Percentiles rank a stretch among this genome's conserved stretches.
Evolutionary conservation across 2,888 invertebrate genomes (phyloP).

Genomic region (Lycocerus yunnanus): DNA sequence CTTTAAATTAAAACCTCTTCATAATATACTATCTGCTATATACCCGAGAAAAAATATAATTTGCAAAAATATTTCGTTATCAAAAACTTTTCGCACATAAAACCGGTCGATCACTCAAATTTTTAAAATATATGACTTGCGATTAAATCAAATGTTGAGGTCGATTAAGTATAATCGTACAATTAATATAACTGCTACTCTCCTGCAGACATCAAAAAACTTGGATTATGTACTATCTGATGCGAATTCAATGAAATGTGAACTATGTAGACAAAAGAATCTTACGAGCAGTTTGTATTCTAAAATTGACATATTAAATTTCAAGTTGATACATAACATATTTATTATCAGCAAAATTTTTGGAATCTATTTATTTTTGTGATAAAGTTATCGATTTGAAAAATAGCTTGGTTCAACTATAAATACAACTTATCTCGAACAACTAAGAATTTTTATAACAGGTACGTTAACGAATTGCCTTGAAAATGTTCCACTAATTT

Average conservation of each 20-base stretch:
- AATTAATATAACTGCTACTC: constrained; percentile 26
- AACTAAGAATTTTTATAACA: background rate
- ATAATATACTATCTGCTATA: background rate
- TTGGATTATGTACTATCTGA: constrained; percentile 11
- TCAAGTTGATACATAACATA: background rate
- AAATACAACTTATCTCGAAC: background rate
- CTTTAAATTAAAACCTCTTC: background rate
- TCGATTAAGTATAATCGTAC: constrained; percentile 20
- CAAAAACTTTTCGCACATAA: background rate
- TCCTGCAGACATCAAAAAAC: constrained; percentile 23
- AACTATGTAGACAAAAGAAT: constrained; percentile 16
- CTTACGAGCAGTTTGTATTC: background rate
- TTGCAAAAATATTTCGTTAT: background rate
- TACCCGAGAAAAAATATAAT: background rate
- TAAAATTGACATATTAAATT: background rate
- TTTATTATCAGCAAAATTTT: background rate
- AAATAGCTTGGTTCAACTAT: background rate
- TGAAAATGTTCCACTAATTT: constrained; percentile 3
- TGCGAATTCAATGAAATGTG: constrained; percentile 8
- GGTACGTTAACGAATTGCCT: background rate
- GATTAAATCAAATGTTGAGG: background rate
- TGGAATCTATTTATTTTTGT: background rate
- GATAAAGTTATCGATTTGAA: constrained; percentile 2
- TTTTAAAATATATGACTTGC: background rate
- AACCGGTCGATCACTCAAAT: background rate